Conservation (phyloP, 2,113 vertebrate species). For the Apistogramma diplotaenia region DNA sequence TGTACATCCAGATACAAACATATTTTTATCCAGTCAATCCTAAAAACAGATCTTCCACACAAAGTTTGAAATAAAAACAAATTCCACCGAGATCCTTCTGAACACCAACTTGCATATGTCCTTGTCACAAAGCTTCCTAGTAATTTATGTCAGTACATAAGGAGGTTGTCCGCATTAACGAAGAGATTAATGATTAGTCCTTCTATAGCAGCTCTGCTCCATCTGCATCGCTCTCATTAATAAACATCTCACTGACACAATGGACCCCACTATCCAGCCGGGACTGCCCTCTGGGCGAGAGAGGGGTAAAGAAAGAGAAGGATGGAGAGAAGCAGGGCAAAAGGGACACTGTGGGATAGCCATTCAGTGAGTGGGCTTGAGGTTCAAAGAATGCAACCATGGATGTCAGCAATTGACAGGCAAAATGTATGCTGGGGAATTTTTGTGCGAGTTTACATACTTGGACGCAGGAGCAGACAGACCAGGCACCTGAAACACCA, state of each 20-base stretch:
- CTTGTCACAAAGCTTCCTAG: slow-evolving; percentile 23
- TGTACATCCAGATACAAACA: neutral
- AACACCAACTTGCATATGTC: slow-evolving; percentile 7
- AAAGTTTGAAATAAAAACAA: slow-evolving; percentile 14
- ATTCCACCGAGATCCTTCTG: neutral
- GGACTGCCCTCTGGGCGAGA: slow-evolving; percentile 41
- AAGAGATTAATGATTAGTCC: slow-evolving; percentile 71
- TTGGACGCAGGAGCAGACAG: neutral
- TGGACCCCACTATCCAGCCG: slow-evolving; percentile 62
- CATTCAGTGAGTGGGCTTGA: slow-evolving; percentile 58
- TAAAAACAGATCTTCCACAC: slow-evolving; percentile 2
- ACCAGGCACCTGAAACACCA: neutral
- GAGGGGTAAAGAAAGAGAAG: slow-evolving; percentile 32
- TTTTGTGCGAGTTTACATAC: slow-evolving; percentile 9
- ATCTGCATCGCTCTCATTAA: slow-evolving; percentile 64
- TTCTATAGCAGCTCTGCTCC: slow-evolving; percentile 55
- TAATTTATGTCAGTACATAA: slow-evolving; percentile 26
- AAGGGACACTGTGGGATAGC: slow-evolving; percentile 33
- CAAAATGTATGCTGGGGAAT: slow-evolving; percentile 12
- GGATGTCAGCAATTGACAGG: slow-evolving; percentile 8
- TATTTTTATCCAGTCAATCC: neutral
- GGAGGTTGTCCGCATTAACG: slow-evolving; percentile 56
- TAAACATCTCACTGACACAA: slow-evolving; percentile 73
- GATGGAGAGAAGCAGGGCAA: slow-evolving; percentile 31
- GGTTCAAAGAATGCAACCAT: slow-evolving; percentile 51